Percentiles rank a stretch among this genome's conserved stretches.
phyloP scores from a whole-genome alignment of 2,797 vertebrate genomes.

The Sebastes nivosus region DNA sequence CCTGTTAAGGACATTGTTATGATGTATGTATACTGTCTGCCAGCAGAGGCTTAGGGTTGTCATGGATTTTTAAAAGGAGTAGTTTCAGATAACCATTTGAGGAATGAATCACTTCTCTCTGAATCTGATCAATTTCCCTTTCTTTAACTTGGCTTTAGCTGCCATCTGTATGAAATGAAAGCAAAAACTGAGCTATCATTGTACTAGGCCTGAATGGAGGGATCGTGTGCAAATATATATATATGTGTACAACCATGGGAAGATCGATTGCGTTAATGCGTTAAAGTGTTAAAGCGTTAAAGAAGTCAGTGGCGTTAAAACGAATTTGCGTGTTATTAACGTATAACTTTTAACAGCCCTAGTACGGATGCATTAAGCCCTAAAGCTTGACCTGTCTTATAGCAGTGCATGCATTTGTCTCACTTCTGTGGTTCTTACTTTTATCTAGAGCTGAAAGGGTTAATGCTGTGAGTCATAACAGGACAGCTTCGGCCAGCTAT shows the following conservation, averaged over 20 bases:
- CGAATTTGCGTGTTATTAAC: too few species aligned
- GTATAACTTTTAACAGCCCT: too few species aligned
- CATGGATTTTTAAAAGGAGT: slow-evolving; percentile 34
- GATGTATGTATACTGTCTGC: slow-evolving; percentile 20
- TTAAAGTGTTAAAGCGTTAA: too few species aligned
- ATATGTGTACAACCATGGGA: neutral
- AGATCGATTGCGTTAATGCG: too few species aligned
- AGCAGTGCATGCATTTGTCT: neutral
- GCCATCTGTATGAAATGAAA: neutral
- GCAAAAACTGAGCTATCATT: neutral
- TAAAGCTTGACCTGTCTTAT: neutral
- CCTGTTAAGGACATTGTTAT: slow-evolving; percentile 44
- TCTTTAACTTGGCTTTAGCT: slow-evolving; percentile 36
- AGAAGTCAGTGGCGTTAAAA: too few species aligned
- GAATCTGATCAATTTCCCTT: slow-evolving; percentile 60
- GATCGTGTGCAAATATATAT: neutral
- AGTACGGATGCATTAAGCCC: neutral
- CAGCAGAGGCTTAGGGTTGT: slow-evolving; percentile 25
- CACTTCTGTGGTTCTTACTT: neutral
- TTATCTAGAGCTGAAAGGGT: slow-evolving; percentile 35
- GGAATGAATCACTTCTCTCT: slow-evolving; percentile 68
- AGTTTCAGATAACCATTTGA: slow-evolving; percentile 59
- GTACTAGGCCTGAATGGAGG: neutral
- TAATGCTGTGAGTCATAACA: slow-evolving; percentile 65
- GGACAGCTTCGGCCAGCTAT: slow-evolving; percentile 41